Percentiles rank a stretch among this genome's conserved stretches.
Conservation (phyloP, 1,140 invertebrate genomes). For the Asobara japonica region DNA sequence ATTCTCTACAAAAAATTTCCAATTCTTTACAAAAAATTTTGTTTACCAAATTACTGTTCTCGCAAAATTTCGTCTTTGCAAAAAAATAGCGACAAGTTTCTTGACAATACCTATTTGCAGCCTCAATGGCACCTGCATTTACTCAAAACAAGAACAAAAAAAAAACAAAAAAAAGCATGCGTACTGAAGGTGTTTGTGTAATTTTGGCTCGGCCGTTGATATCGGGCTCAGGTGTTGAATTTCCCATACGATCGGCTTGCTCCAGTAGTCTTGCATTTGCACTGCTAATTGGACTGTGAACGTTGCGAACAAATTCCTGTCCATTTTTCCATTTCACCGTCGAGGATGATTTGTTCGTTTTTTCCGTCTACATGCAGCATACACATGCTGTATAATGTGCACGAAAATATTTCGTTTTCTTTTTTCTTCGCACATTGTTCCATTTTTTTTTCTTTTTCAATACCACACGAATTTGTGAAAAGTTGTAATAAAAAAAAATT, state of each 20-base stretch:
- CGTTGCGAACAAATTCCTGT: constrained; percentile 59
- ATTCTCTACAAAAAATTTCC: too few species aligned
- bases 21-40: too few species aligned
- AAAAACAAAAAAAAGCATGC: constrained; percentile 57
- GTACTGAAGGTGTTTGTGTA: constrained; percentile 59
- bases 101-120: too few species aligned
- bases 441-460: background rate
- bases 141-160: background rate
- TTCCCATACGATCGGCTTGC: constrained; percentile 58
- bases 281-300: constrained; percentile 56
- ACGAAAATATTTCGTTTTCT: constrained; percentile 28
- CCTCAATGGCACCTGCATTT: too few species aligned
- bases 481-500: constrained; percentile 1
- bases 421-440: background rate
- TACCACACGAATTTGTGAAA: background rate
- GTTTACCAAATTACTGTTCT: too few species aligned
- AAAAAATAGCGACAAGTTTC: too few species aligned
- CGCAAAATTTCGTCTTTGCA: too few species aligned
- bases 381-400: constrained; percentile 65
- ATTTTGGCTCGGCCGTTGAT: constrained; percentile 55
- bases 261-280: constrained; percentile 60
- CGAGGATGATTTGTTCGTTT: constrained; percentile 49
- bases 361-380: constrained; percentile 66
- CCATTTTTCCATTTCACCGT: constrained; percentile 61
- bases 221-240: constrained; percentile 54